A percentile compares a stretch with the other conserved stretches of the same genome.
These are phyloP conservation scores for Bothrops jararaca DNA, from an alignment of 2,113 vertebrate species.

Conservation along the genomic window DNA sequence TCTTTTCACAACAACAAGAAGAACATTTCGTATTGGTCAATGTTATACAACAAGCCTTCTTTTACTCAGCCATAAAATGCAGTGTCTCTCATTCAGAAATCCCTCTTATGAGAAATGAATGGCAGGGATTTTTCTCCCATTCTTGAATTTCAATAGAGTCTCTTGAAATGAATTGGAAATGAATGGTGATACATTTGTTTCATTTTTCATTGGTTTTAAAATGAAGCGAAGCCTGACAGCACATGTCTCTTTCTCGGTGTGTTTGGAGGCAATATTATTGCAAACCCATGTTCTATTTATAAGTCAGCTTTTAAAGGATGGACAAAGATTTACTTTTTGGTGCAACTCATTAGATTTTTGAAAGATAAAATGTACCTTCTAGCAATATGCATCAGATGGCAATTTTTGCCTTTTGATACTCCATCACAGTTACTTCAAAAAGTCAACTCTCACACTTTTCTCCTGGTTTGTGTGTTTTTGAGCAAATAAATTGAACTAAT, in stretches of 20 bases:
- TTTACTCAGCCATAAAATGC: neutral
- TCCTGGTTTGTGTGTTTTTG: neutral
- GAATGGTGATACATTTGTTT: neutral
- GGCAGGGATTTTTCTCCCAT: neutral
- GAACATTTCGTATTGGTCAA: neutral
- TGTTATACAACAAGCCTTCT: neutral
- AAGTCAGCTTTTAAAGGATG: neutral
- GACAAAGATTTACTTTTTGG: neutral
- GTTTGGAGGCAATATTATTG: neutral
- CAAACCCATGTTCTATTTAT: neutral
- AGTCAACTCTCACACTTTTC: neutral
- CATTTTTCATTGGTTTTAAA: neutral
- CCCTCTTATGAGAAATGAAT: neutral
- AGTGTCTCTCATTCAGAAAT: neutral
- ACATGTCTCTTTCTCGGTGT: neutral
- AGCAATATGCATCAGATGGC: neutral
- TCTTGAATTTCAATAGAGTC: neutral
- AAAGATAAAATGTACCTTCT: neutral
- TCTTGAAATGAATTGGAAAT: neutral
- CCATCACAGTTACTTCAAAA: slow-evolving; percentile 6
- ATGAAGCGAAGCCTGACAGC: neutral
- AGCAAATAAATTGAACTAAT: neutral
- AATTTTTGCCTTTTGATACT: neutral
- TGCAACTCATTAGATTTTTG: neutral
- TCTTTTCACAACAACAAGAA: neutral